Base-by-base conservation (phyloP, 2,113 vertebrate genomes). In the Lanius ludovicianus region DNA sequence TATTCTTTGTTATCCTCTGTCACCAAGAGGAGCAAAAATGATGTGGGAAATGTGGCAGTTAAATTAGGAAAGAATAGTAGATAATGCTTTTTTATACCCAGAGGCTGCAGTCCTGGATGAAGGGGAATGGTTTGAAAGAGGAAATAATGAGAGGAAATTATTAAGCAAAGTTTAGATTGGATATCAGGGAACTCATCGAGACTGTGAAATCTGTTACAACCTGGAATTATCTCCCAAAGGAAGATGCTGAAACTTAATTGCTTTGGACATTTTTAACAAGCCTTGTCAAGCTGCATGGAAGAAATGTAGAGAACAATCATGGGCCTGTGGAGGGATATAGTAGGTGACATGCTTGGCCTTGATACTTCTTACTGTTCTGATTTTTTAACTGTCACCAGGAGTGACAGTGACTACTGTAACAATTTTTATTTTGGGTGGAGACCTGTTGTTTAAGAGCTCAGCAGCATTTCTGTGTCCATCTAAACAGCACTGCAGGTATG, bases 71-170 rank as follows among this genome's bases (percentile, higher is more conserved):
- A 84, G 37, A 74, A 50, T 31, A 70, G 49, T 70, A 71, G 60
- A 59, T 65, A 67, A 41, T 80, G 37, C 25, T 73, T 86, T 90
- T 73, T 50, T 83, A 27, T 92, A 67, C 35, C 55, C n/a, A 4
- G 82, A 75, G 17, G 50, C 50, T 85, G 50, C 74, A 67, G 27
- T 0, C 0, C 30, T 93, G 64, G 56, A 44, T 92, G 50, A 81
- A 90, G 39, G 30, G 35, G 64, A 93, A 90, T 1, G 11, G 20
- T 73, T 85, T 90, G 83, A 92, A 92, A 69, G 65, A 59, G 39
- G 55, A 93, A 81, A 89, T 84, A 93, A 95, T 71, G 64, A 92
- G 68, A 86, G 52, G 86, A 93, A 92, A 90, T 93, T 65, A 90
- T 86, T 96, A 84, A 87, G 46, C 6, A 27, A 88, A 89, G 89